A percentile compares a stretch with the other conserved stretches of the same genome.
Conservation (phyloP, 2,797 vertebrate genomes). For the Neoniphon sammara region DNA sequence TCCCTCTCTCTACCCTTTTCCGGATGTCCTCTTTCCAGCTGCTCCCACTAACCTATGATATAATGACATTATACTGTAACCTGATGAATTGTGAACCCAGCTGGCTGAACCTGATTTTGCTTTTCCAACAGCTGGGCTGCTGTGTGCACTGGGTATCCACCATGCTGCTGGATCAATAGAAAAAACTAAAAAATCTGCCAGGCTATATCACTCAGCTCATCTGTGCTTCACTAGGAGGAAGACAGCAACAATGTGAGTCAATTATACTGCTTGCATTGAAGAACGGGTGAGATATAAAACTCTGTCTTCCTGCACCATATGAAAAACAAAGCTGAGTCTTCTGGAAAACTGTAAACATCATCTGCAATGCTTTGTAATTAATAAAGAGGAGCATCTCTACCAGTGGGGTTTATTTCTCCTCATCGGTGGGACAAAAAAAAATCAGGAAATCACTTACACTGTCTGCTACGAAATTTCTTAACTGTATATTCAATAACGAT, state of each 20-base stretch:
- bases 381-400: too few species aligned
- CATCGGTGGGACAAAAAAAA: too few species aligned
- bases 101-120: constrained; percentile 57
- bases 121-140: constrained; percentile 59
- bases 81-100: constrained; percentile 63
- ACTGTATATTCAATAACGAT: too few species aligned
- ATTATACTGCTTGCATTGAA: not conserved
- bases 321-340: too few species aligned
- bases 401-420: too few species aligned
- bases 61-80: constrained; percentile 64
- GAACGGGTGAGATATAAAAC: constrained; percentile 13
- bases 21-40: constrained; percentile 61
- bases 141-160: constrained; percentile 11
- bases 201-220: constrained; percentile 13
- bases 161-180: constrained; percentile 12
- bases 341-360: too few species aligned
- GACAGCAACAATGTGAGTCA: not conserved
- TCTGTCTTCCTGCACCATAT: too few species aligned
- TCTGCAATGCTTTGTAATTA: too few species aligned
- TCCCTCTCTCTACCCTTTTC: constrained; percentile 35
- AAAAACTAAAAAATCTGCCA: constrained; percentile 18
- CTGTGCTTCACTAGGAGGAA: not conserved
- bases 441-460: too few species aligned
- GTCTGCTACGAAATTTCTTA: too few species aligned
- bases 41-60: constrained; percentile 67